Evolutionary conservation across 1,140 invertebrate species (phyloP).

Genomic region (Zaprionus capensis): DNA sequence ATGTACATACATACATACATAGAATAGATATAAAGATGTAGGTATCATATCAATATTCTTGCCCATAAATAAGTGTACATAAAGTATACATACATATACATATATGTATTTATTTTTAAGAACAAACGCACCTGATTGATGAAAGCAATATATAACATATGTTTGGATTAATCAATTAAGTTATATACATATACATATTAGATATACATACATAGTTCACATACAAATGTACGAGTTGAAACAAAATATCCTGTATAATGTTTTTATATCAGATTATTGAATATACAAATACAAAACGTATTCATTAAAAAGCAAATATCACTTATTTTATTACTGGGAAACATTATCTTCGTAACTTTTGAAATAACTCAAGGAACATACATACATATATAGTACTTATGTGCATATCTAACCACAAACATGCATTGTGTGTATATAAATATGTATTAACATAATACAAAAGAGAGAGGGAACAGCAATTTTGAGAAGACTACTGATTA

Average conservation of each 20-base stretch:
- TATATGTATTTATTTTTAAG: slow-evolving; percentile 17
- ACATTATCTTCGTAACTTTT: neutral
- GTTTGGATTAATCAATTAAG: slow-evolving; percentile 18
- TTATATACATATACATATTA: slow-evolving; percentile 18
- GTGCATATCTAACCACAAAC: too few relatives aligned
- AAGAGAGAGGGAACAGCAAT: too few relatives aligned
- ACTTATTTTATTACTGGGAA: neutral
- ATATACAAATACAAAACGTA: slow-evolving; percentile 32
- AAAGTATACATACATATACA: slow-evolving; percentile 8
- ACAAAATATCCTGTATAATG: slow-evolving; percentile 23
- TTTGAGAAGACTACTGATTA: too few relatives aligned
- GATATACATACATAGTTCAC: neutral
- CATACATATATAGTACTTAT: too few relatives aligned
- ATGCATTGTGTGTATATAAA: too few relatives aligned
- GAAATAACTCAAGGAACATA: neutral
- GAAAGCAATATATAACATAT: slow-evolving; percentile 16
- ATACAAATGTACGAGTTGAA: slow-evolving; percentile 10
- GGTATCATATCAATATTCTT: slow-evolving; percentile 26
- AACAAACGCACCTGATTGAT: slow-evolving; percentile 30
- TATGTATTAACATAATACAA: too few relatives aligned
- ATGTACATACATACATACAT: slow-evolving; percentile 18
- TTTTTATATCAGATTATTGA: slow-evolving; percentile 37
- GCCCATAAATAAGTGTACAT: slow-evolving; percentile 10
- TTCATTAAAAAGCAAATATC: neutral
- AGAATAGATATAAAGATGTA: slow-evolving; percentile 3